These are phyloP conservation scores for Pimpla rufipes DNA, from an alignment of 2,888 invertebrate genomes.

Conservation along the genomic window DNA sequence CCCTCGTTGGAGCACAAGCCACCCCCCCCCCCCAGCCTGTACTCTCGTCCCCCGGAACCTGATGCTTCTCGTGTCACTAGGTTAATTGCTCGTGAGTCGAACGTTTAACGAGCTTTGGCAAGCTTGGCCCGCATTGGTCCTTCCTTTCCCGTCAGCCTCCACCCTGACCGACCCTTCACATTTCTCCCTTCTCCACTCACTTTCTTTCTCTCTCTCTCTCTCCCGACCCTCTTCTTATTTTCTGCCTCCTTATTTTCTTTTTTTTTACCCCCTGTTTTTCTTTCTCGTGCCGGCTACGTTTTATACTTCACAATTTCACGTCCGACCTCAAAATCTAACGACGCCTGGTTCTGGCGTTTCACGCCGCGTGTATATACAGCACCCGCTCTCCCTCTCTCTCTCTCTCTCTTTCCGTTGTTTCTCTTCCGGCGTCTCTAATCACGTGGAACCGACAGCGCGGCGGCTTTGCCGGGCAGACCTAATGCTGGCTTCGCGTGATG, in stretches of 20 bases:
- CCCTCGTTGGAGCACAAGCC: conserved; percentile 37
- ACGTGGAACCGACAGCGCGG: background rate
- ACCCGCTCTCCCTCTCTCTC: background rate
- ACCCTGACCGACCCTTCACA: background rate
- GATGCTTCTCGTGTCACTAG: conserved; percentile 67
- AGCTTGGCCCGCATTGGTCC: conserved; percentile 35
- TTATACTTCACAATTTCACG: conserved; percentile 33
- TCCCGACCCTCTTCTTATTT: background rate
- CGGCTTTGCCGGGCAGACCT: conserved; percentile 14
- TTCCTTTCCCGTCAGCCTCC: conserved; percentile 1
- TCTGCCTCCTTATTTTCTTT: background rate
- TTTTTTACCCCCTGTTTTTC: background rate
- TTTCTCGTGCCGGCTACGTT: background rate
- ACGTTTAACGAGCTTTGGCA: conserved; percentile 64
- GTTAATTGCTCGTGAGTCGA: conserved; percentile 67
- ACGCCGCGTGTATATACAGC: background rate
- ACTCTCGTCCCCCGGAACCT: conserved; percentile 46
- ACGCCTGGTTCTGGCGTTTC: conserved; percentile 23
- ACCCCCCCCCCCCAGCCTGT: background rate
- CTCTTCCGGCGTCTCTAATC: conserved; percentile 24
- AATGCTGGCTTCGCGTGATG: conserved; percentile 47
- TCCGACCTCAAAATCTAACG: conserved; percentile 45
- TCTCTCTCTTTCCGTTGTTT: conserved; percentile 2
- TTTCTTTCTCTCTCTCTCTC: background rate
- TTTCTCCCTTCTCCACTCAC: background rate